Base-by-base conservation (phyloP, 2,113 vertebrate genomes). In the Tychaedon coryphoeus region DNA sequence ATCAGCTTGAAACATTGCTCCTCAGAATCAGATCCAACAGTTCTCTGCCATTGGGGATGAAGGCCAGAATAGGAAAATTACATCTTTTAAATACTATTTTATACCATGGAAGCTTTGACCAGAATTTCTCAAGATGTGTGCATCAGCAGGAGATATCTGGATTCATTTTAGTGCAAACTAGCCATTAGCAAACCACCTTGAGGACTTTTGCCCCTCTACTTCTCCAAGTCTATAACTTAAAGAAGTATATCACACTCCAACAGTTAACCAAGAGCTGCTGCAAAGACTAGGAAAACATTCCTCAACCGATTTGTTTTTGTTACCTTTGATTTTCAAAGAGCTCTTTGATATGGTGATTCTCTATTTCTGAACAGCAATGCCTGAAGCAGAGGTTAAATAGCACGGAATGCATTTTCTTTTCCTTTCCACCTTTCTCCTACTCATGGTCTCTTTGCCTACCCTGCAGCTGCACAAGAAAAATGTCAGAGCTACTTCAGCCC, bases 301-400 rank as follows among this genome's bases (percentile, higher is more conserved):
- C 71, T 86, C 54, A 57, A 29, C 33, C 40, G 77, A 22, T 85
- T 72, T 75, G 69, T 0, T 66, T 86, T 50, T 57, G 58, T 54
- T 73, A 86, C 92, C 71, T 96, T 93, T 88, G 56, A 88, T 86
- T 92, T 95, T 95, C 92, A 95, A 95, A 92, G 79, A 77, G 72
- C 24, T 43, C 79, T 96, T 95, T 96, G 95, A 95, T 96, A 92
- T 84, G 94, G 47, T 88, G 79, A 93, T 94, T 88, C 34, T 70
- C 60, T n/a, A 38, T 62, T 93, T 80, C 80, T 92, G 64, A 93
- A 51, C 18, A 88, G 28, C 13, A 70, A 66, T 10, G 91, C 92
- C 96, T 81, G 79, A 92, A 93, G 91, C 88, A 93, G 33, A 70
- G 38, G 88, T 93, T 91, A 86, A 90, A 71, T 8, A 86, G 26